Evolutionary conservation across 2,888 invertebrate genomes (phyloP).

Genomic region (Unio pictorum): DNA sequence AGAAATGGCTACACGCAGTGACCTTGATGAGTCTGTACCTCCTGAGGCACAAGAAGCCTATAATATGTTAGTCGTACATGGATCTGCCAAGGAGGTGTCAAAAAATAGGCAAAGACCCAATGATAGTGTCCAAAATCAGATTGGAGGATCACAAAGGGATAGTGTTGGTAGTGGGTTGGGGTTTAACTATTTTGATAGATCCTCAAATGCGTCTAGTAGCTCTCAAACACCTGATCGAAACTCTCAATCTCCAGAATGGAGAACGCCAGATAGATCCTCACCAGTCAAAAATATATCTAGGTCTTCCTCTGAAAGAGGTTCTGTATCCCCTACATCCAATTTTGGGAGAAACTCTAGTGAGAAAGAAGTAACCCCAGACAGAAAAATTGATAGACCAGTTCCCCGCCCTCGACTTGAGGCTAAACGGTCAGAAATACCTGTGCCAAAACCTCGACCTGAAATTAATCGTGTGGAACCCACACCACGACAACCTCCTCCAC

Average conservation of each 20-base stretch:
- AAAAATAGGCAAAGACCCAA: constrained; percentile 6
- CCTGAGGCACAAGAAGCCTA: constrained; percentile 94
- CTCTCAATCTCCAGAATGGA: background rate
- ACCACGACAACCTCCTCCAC: constrained; percentile 45
- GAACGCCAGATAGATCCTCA: constrained; percentile 32
- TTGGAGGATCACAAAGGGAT: constrained; percentile 6
- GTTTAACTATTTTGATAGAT: constrained; percentile 28
- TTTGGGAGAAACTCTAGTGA: constrained; percentile 22
- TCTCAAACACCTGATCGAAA: constrained; percentile 6
- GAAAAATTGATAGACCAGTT: constrained; percentile 36
- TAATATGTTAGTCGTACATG: constrained; percentile 88
- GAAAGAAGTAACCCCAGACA: constrained; percentile 17
- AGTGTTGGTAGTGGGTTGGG: constrained; percentile 28
- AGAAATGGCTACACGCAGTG: constrained; percentile 74
- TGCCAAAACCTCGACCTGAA: constrained; percentile 52
- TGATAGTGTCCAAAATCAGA: background rate
- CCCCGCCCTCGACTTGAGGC: constrained; percentile 53
- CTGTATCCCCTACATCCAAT: constrained; percentile 26
- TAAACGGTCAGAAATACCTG: constrained; percentile 41
- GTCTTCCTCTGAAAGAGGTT: constrained; percentile 33
- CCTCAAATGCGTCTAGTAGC: constrained; percentile 29
- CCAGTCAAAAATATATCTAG: constrained; percentile 42
- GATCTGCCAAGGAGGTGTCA: constrained; percentile 48
- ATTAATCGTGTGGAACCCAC: constrained; percentile 62
- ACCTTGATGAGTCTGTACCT: constrained; percentile 76